Evolutionary conservation across 2,797 vertebrate genomes (phyloP).

Genomic region (Scolopax bukidnonensis): DNA sequence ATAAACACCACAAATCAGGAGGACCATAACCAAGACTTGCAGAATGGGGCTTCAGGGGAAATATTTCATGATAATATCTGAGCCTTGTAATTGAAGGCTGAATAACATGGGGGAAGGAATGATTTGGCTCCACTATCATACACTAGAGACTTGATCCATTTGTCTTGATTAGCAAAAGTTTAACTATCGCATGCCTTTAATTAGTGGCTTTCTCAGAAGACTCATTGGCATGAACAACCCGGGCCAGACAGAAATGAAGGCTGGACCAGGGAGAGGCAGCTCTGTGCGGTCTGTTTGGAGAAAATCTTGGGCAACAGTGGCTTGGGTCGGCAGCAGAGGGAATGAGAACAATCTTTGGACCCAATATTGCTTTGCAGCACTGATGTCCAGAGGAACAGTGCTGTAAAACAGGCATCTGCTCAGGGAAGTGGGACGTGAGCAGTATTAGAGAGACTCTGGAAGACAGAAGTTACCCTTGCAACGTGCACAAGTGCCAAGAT

Average conservation of each 20-base stretch:
- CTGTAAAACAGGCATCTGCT: not conserved
- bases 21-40: slow-evolving; percentile 10
- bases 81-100: slow-evolving; percentile 56
- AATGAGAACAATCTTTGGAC: not conserved
- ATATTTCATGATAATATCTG: slow-evolving; percentile 55
- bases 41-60: slow-evolving; percentile 22
- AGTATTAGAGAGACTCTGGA: not conserved
- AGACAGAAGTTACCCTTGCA: not conserved
- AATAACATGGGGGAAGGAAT: not conserved
- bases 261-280: not conserved
- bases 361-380: not conserved
- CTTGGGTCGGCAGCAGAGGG: not conserved
- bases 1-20: slow-evolving; percentile 41
- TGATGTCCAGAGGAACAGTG: not conserved
- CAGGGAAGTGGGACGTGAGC: not conserved
- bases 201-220: slow-evolving; percentile 51
- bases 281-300: not conserved
- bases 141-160: slow-evolving; percentile 30
- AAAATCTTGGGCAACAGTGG: not conserved
- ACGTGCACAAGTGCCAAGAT: fast-evolving
- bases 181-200: slow-evolving; percentile 60
- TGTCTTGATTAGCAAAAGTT: slow-evolving; percentile 70
- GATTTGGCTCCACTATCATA: not conserved
- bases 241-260: not conserved
- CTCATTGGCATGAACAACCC: not conserved